A percentile compares a stretch with the other conserved stretches of the same genome.
Evolutionary conservation across 2,888 invertebrate species (phyloP).

Genomic region (Melanotus villosus): DNA sequence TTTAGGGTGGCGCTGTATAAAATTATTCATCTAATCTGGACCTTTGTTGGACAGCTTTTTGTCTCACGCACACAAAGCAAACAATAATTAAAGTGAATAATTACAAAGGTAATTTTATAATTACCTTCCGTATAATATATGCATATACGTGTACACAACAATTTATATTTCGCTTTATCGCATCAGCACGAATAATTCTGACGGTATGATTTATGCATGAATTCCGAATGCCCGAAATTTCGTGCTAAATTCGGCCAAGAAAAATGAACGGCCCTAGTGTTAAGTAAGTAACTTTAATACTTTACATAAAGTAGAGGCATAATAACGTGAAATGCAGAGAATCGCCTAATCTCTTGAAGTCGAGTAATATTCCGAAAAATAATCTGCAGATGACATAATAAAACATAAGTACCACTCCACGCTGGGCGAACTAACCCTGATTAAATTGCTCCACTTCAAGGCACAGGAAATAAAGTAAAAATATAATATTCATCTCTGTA

Average conservation of each 20-base stretch:
- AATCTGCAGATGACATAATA: slow-evolving; percentile 50
- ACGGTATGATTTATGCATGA: slow-evolving; percentile 25
- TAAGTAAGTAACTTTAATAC: slow-evolving; percentile 34
- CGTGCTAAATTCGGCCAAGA: slow-evolving; percentile 30
- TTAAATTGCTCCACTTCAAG: slow-evolving; percentile 53
- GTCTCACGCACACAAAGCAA: slow-evolving; percentile 14
- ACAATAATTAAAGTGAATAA: slow-evolving; percentile 33
- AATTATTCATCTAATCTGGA: not conserved
- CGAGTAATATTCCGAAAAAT: slow-evolving; percentile 46
- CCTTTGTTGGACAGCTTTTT: not conserved
- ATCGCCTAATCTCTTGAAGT: slow-evolving; percentile 45
- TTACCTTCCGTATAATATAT: slow-evolving; percentile 13
- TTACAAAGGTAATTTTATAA: slow-evolving; percentile 27
- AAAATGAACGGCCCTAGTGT: slow-evolving; percentile 25
- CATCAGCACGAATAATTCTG: slow-evolving; percentile 27
- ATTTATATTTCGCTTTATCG: slow-evolving; percentile 35
- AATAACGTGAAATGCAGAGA: slow-evolving; percentile 38
- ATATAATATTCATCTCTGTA: slow-evolving; percentile 54
- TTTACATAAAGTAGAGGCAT: slow-evolving; percentile 42
- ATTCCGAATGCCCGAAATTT: slow-evolving; percentile 25
- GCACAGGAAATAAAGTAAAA: slow-evolving; percentile 48
- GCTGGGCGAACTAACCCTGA: slow-evolving; percentile 49
- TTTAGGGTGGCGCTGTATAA: not conserved
- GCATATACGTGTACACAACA: slow-evolving; percentile 6
- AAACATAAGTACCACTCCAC: slow-evolving; percentile 50